A percentile compares a stretch with the other conserved stretches of the same genome.
Evolutionary conservation across 2,113 vertebrate species (phyloP).

Genomic region (Stigmatopora nigra): DNA sequence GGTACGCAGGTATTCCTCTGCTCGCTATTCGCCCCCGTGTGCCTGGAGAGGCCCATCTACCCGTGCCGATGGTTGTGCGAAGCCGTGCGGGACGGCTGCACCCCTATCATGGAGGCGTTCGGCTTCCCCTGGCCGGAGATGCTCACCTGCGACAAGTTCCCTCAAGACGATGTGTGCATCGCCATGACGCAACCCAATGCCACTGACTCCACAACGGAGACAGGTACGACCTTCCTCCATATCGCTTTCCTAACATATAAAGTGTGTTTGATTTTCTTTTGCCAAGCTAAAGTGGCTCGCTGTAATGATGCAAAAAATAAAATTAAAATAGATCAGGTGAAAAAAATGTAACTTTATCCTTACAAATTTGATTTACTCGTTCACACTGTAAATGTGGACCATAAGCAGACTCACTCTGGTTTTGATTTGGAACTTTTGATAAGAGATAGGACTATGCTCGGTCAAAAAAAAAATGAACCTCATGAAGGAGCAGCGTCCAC

Average conservation of each 20-base stretch:
- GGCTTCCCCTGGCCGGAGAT: constrained; percentile 98
- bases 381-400: not conserved
- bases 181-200: constrained; percentile 83
- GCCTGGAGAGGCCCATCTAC: constrained; percentile 87
- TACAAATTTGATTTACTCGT: not conserved
- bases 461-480: not conserved
- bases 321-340: not conserved
- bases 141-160: constrained; percentile 96
- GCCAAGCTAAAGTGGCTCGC: not conserved
- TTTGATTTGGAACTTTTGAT: too few species aligned
- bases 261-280: not conserved
- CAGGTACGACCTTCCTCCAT: constrained; percentile 65
- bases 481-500: too few species aligned
- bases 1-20: constrained; percentile 93
- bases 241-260: too few species aligned
- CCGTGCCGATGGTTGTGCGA: constrained; percentile 96
- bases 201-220: constrained; percentile 75
- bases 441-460: too few species aligned
- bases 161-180: constrained; percentile 89
- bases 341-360: not conserved
- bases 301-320: not conserved
- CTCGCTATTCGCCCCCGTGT: constrained; percentile 92
- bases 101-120: constrained; percentile 95
- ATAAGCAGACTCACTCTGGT: too few species aligned
- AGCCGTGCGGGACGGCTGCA: constrained; percentile 87